Base-by-base conservation (phyloP, 2,888 invertebrate genomes). In the Athripsodes cinereus region DNA sequence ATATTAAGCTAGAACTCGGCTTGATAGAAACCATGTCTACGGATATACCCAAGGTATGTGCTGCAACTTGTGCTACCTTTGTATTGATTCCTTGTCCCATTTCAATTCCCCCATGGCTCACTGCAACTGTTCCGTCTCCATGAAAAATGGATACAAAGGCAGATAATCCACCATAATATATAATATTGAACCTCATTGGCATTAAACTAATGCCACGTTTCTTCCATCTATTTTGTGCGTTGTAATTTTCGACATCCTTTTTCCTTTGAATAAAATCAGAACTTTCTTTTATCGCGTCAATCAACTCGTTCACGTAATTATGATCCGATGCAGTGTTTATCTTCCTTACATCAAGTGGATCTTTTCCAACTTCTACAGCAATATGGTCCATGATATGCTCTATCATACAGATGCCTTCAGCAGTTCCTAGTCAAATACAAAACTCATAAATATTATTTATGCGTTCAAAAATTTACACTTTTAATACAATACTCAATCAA, bases 1-100 rank as follows among this genome's bases (percentile, higher is more conserved):
- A 76, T 2, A 80, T 75, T 46, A 88, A 72, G 59, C 74, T 85
- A 64, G 84, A 81, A 18, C 81, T 81, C 0, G 85, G 82, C 65
- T 85, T 85, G 0, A 92, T 81, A 1, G 74, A 74, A 5, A 93
- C 74, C 71, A 81, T 78, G 0, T 83, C 81, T 52, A 92, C 62
- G 1, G 85, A 81, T 19, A 90, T 80, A 11, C 84, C 84, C 21
- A 90, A 72, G 1, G 76, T 76, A 66, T 85, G 79, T 0, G 89
- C 89, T 60, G 82, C 85, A 1, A 87, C 86, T 76, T 88, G 87
- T 2, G 84, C 83, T 1, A 82, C 81, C 79, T 88, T 76, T 1
- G 89, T 90, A 64, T 90, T 74, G 52, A 90, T 81, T 0, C 90
- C 91, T 71, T 92, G 91, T 0, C 91, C 91, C 75, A 85, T 83